Percentiles rank a stretch among this genome's conserved stretches.
Evolutionary conservation across 2,797 vertebrate species (phyloP).

Genomic region (Enteromius mattozi): DNA sequence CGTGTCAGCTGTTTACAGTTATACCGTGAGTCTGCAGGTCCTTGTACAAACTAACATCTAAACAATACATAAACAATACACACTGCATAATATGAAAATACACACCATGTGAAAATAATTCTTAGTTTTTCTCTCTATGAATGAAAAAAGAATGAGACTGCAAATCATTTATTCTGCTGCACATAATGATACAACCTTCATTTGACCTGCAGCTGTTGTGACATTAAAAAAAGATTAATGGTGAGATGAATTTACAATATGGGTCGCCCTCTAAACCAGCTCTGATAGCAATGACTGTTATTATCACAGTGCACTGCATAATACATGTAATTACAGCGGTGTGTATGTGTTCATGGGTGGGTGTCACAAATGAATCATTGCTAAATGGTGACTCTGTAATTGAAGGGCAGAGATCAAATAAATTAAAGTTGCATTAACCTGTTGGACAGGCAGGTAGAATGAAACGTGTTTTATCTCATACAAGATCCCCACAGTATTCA

Average conservation of each 20-base stretch:
- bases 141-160: constrained; percentile 14
- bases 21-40: constrained; percentile 1
- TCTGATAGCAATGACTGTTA: constrained; percentile 45
- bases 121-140: constrained; percentile 2
- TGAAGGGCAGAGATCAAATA: constrained; percentile 45
- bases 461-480: background rate
- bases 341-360: constrained; percentile 12
- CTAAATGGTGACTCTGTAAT: constrained; percentile 17
- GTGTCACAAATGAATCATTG: constrained; percentile 25
- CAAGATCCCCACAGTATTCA: background rate
- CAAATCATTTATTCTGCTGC: constrained; percentile 10
- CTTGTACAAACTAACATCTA: constrained; percentile 4
- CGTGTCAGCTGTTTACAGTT: constrained; percentile 29
- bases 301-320: constrained; percentile 42
- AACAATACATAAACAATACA: background rate
- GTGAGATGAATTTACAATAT: constrained; percentile 43
- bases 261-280: constrained; percentile 37
- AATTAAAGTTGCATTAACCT: constrained; percentile 39
- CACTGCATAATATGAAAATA: background rate
- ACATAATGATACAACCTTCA: constrained; percentile 20
- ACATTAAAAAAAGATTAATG: constrained; percentile 44
- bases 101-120: background rate
- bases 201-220: constrained; percentile 38
- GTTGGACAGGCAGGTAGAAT: constrained; percentile 15
- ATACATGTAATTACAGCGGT: constrained; percentile 41